These are phyloP conservation scores for Pangasius macronema DNA, from an alignment of 2,797 vertebrate genomes.

Conservation along the genomic window DNA sequence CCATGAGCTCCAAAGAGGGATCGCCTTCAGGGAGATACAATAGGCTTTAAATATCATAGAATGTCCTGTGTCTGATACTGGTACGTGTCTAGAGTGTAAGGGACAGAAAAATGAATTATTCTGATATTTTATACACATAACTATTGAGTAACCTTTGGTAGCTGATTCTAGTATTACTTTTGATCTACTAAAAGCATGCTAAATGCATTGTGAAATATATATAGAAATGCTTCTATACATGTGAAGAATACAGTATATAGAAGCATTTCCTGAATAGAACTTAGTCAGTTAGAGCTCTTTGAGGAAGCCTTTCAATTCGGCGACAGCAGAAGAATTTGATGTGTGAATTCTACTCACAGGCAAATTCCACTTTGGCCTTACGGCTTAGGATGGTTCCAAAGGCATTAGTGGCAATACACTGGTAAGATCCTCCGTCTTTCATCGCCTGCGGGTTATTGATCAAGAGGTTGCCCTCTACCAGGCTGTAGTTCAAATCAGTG, in stretches of 20 bases:
- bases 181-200: background rate
- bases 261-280: background rate
- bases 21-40: background rate
- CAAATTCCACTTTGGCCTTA: conserved; percentile 88
- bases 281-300: background rate
- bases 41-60: background rate
- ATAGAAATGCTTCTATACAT: background rate
- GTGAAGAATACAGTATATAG: background rate
- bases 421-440: conserved; percentile 85
- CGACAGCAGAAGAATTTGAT: background rate
- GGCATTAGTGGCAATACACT: conserved; percentile 86
- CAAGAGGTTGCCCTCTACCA: conserved; percentile 86
- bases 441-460: conserved; percentile 86
- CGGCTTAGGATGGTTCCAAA: conserved; percentile 88
- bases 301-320: conserved; percentile 1
- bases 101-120: background rate
- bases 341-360: conserved; percentile 81
- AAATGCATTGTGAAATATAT: background rate
- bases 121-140: background rate
- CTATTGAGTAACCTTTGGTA: background rate
- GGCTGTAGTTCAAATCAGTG: conserved; percentile 82
- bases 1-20: background rate
- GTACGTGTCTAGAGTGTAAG: background rate
- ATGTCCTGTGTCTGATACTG: background rate
- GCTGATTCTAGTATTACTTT: background rate